phyloP scores from a whole-genome alignment of 2,797 vertebrate genomes.

The Orientallactaga sibirica region DNA sequence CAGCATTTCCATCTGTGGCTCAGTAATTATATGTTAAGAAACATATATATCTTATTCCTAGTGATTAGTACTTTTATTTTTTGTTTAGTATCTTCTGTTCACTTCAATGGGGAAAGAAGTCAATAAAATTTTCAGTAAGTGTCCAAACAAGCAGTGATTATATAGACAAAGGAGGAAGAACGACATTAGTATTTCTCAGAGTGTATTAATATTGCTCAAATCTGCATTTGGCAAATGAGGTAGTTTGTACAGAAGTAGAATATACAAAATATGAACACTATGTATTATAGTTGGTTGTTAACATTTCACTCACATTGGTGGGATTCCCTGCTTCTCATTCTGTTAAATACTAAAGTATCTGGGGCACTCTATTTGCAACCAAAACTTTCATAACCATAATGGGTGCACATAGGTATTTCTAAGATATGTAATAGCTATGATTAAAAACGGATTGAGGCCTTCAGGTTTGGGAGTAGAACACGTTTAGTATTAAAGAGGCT shows the following conservation, averaged over 20 bases:
- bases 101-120: constrained; percentile 56
- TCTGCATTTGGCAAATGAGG: constrained; percentile 58
- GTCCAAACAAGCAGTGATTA: neutral
- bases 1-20: constrained; percentile 32
- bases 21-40: constrained; percentile 48
- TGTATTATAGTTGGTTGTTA: constrained; percentile 4
- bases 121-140: constrained; percentile 64
- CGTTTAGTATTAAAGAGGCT: neutral
- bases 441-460: neutral
- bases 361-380: neutral
- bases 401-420: constrained; percentile 27
- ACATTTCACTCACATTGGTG: constrained; percentile 54
- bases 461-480: neutral
- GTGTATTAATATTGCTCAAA: constrained; percentile 21
- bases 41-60: constrained; percentile 16
- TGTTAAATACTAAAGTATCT: constrained; percentile 42
- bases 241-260: constrained; percentile 38
- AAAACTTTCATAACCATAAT: neutral
- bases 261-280: constrained; percentile 36
- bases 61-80: constrained; percentile 1
- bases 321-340: neutral
- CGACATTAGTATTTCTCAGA: neutral
- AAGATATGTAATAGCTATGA: constrained; percentile 41
- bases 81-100: neutral
- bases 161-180: constrained; percentile 9